phyloP scores from a whole-genome alignment of 2,797 vertebrate species.

The Pantherophis alleghaniensis region DNA sequence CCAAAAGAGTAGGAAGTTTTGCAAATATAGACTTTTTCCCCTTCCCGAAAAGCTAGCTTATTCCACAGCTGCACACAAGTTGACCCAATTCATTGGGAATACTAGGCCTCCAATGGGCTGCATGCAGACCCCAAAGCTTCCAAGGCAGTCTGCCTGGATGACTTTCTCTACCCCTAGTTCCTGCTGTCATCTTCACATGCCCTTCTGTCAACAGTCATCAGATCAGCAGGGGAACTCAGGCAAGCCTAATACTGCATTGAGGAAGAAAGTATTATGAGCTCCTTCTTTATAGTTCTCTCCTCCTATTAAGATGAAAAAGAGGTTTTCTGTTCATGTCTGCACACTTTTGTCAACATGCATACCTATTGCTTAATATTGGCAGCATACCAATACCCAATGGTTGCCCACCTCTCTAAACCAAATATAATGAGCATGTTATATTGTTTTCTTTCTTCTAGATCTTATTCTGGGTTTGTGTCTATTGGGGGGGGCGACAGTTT shows the following conservation, averaged over 20 bases:
- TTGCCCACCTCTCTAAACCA: background rate
- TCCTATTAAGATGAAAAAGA: background rate
- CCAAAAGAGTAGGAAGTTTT: background rate
- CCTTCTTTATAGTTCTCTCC: background rate
- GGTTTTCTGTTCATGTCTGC: background rate
- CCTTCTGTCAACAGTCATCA: background rate
- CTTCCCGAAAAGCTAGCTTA: background rate
- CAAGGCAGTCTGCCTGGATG: background rate
- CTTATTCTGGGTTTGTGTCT: background rate
- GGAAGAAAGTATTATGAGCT: background rate
- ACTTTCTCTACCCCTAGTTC: background rate
- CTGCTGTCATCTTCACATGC: background rate
- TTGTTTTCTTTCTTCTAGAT: background rate
- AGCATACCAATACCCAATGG: background rate
- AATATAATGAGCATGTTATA: background rate
- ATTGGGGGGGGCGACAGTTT: background rate
- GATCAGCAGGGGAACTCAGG: background rate
- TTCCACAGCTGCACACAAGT: background rate
- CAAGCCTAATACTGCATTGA: background rate
- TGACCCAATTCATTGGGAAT: background rate
- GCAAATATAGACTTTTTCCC: background rate
- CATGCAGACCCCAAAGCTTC: background rate
- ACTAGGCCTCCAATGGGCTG: background rate
- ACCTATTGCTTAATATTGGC: background rate
- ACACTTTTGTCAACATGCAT: background rate